These are phyloP conservation scores for Eidolon helvum DNA, from an alignment of 2,113 vertebrate genomes.

Conservation along the genomic window DNA sequence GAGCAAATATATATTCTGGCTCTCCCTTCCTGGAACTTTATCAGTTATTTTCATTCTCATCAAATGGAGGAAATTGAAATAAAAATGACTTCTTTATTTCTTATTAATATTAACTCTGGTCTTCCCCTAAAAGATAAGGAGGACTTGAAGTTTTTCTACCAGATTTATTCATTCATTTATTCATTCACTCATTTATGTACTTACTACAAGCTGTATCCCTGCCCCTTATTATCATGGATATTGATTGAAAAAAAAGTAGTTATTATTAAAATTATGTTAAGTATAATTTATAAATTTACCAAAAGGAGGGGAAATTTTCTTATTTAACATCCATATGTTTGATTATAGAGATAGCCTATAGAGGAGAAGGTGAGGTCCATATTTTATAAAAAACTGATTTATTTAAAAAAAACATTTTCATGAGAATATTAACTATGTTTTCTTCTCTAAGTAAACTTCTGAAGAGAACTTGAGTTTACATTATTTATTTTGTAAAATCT, in stretches of 20 bases:
- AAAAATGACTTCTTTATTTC: background rate
- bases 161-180: background rate
- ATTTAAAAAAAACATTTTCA: background rate
- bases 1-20: background rate
- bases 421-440: background rate
- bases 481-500: constrained; percentile 20
- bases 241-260: background rate
- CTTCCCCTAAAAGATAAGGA: background rate
- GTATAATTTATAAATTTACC: background rate
- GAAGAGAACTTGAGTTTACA: background rate
- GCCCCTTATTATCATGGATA: background rate
- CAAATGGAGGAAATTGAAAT: background rate
- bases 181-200: background rate
- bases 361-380: background rate
- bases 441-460: constrained; percentile 24
- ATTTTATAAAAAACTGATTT: background rate
- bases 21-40: background rate
- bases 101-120: background rate
- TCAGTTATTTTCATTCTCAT: constrained; percentile 2
- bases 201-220: background rate
- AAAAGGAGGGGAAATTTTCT: background rate
- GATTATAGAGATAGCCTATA: background rate
- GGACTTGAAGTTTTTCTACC: background rate
- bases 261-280: constrained; percentile 20
- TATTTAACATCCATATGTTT: background rate